A percentile compares a stretch with the other conserved stretches of the same genome.
These are phyloP conservation scores for honey bee (Apis mellifera) DNA, from an alignment of 1,140 invertebrate genomes.

Conservation along the genomic window Amel_HAv3.1 CM009944.2:3197001-3197500, in stretches of 20 bases:
- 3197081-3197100: no score
- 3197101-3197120: no score
- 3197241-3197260: background rate
- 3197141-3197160: no score
- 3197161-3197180: no score
- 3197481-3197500: background rate
- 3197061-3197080: no score
- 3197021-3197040: no score
- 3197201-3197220: no score
- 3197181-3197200: no score
- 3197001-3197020: no score
- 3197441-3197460: conserved; percentile 5
- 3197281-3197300: background rate
- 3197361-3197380: background rate
- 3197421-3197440: background rate
- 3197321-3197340: conserved; percentile 1
- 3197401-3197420: background rate
- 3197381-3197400: conserved; percentile 22
- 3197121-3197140: no score
- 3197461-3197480: background rate
- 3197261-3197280: background rate
- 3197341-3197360: background rate
- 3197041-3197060: no score
- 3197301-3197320: conserved; percentile 8
- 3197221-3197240: background rate